Percentiles rank a stretch among this genome's conserved stretches.
phyloP scores from a whole-genome alignment of 2,797 vertebrate genomes.

The Morus bassanus region DNA sequence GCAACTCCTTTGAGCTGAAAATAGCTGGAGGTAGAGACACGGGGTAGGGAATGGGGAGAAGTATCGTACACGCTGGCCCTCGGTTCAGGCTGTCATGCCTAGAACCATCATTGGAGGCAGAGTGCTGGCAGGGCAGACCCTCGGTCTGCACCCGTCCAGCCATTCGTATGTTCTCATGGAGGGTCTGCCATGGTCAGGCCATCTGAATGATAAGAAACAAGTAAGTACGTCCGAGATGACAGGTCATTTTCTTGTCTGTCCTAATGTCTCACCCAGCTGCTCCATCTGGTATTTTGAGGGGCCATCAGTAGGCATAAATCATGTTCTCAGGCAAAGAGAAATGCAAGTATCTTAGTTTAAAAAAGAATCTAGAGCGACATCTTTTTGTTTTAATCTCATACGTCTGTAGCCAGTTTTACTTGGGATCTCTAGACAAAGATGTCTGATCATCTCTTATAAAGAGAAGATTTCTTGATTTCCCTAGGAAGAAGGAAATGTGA shows the following conservation, averaged over 20 bases:
- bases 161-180: background rate
- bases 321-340: background rate
- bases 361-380: background rate
- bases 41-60: background rate
- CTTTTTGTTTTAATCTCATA: background rate
- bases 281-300: background rate
- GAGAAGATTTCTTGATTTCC: background rate
- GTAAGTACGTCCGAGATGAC: background rate
- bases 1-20: background rate
- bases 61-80: rapidly evolving
- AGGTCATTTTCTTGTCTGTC: background rate
- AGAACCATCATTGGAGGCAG: background rate
- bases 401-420: background rate
- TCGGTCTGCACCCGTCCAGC: rapidly evolving
- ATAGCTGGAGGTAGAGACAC: background rate
- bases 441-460: background rate
- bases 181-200: background rate
- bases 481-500: background rate
- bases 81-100: rapidly evolving
- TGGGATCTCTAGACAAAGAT: background rate
- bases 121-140: background rate
- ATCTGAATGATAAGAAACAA: background rate
- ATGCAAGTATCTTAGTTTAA: background rate
- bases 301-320: background rate
- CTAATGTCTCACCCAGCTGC: background rate